These are phyloP conservation scores for Nannoperca obscura DNA, from an alignment of 2,797 vertebrate species.

Conservation along the genomic window DNA sequence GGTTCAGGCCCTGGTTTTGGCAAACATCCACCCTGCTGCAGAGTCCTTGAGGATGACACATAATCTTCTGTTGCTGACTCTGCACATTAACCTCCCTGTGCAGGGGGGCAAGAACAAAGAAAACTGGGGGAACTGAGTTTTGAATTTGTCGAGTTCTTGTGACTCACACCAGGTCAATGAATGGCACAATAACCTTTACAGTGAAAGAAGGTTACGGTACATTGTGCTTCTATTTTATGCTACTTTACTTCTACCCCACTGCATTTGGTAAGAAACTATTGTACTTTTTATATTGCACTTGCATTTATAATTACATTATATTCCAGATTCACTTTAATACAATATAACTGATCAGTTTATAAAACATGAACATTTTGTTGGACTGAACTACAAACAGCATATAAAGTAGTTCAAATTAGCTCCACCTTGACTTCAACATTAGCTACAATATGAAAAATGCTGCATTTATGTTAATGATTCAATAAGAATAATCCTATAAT, in stretches of 20 bases:
- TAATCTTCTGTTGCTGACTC: slow-evolving; percentile 53
- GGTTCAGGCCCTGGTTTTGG: slow-evolving; percentile 54
- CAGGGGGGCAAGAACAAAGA: slow-evolving; percentile 31
- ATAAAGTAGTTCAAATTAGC: not conserved
- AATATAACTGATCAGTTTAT: not conserved
- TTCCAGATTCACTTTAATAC: not conserved
- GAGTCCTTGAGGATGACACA: slow-evolving; percentile 63
- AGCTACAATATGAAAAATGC: not conserved
- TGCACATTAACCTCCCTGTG: slow-evolving; percentile 38
- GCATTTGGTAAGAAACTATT: not conserved
- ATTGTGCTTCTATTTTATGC: not conserved
- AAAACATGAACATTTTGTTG: not conserved
- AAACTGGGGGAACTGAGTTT: slow-evolving; percentile 7
- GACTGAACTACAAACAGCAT: not conserved
- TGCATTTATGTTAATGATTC: not conserved
- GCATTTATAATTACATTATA: not conserved
- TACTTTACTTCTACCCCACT: not conserved
- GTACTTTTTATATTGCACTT: not conserved
- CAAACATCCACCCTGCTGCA: slow-evolving; percentile 50
- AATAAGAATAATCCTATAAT: not conserved
- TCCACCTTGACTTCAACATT: not conserved
- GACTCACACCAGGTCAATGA: slow-evolving; percentile 16
- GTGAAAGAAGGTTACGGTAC: not conserved
- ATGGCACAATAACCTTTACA: not conserved
- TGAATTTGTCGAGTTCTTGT: slow-evolving; percentile 19